A percentile compares a stretch with the other conserved stretches of the same genome.
Conservation (phyloP, 2,113 vertebrate species). For the Oryzias celebensis region DNA sequence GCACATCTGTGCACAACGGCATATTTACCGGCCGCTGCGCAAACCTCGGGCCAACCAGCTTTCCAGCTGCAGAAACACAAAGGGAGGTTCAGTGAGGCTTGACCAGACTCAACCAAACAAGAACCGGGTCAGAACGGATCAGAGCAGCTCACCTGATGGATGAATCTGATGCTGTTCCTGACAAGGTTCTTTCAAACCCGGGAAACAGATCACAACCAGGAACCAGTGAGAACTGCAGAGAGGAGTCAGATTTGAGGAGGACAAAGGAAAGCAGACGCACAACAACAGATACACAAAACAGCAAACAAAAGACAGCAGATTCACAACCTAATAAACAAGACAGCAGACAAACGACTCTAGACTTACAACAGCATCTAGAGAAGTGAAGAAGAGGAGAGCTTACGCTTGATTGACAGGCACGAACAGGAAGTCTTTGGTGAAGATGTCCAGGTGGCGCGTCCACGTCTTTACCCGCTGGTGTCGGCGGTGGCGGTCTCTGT, state of each 20-base stretch:
- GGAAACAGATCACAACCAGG: constrained; percentile 92
- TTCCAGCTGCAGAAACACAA: constrained; percentile 26
- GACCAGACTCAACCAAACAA: too few relatives aligned
- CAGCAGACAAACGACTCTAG: too few relatives aligned
- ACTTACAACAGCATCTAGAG: neutral
- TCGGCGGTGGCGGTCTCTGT: constrained; percentile 81
- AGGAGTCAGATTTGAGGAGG: neutral
- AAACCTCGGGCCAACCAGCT: neutral
- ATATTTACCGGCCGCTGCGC: constrained; percentile 43
- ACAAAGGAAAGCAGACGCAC: neutral
- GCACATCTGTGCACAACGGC: neutral
- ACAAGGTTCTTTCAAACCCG: constrained; percentile 81
- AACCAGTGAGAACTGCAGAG: constrained; percentile 89
- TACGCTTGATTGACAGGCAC: constrained; percentile 90
- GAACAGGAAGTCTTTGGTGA: constrained; percentile 94
- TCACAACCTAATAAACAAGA: neutral
- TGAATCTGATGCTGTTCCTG: constrained; percentile 50
- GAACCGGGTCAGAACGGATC: too few relatives aligned
- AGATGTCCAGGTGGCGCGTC: constrained; percentile 93
- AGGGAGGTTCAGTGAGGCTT: too few relatives aligned
- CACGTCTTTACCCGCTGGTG: constrained; percentile 92
- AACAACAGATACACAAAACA: neutral
- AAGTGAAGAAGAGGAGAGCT: neutral
- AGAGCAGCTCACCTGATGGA: too few relatives aligned
- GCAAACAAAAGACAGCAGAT: neutral